These are phyloP conservation scores for Mystacides longicornis DNA, from an alignment of 2,888 invertebrate species.

Conservation along the genomic window DNA sequence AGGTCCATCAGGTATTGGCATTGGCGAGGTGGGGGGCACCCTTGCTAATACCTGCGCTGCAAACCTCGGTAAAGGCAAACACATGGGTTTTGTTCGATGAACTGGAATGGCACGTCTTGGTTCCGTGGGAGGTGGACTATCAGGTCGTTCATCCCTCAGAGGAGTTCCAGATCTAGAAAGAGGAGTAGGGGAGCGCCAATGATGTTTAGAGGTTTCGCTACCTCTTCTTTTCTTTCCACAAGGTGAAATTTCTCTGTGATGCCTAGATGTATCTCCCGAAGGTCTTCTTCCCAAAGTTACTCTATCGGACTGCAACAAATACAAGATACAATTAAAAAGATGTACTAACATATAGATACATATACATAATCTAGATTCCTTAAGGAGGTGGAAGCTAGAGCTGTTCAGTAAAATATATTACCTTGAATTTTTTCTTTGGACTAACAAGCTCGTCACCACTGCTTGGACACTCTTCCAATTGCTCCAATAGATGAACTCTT, in stretches of 20 bases:
- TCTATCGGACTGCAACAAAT: slow-evolving; percentile 30
- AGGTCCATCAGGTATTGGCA: slow-evolving; percentile 36
- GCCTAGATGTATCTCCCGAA: slow-evolving; percentile 35
- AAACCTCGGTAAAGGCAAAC: slow-evolving; percentile 82
- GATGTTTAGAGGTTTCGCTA: slow-evolving; percentile 30
- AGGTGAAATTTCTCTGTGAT: slow-evolving; percentile 33
- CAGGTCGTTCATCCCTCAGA: slow-evolving; percentile 73
- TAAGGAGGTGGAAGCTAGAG: background rate
- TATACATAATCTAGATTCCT: background rate
- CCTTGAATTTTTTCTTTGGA: slow-evolving; percentile 59
- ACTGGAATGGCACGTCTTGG: slow-evolving; percentile 55
- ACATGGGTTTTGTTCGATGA: slow-evolving; percentile 60
- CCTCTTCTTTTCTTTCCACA: slow-evolving; percentile 25
- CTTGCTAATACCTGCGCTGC: slow-evolving; percentile 61
- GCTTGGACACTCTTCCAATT: slow-evolving; percentile 63
- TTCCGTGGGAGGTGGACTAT: slow-evolving; percentile 58
- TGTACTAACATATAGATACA: too few relatives aligned
- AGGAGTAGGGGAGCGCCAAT: slow-evolving; percentile 35
- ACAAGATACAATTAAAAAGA: too few relatives aligned
- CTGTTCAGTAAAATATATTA: slow-evolving; percentile 3
- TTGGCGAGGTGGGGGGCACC: slow-evolving; percentile 41
- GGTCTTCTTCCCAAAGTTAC: slow-evolving; percentile 26
- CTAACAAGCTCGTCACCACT: slow-evolving; percentile 61
- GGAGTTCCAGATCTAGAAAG: slow-evolving; percentile 82
- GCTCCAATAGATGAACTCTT: slow-evolving; percentile 60